phyloP scores from a whole-genome alignment of 2,113 vertebrate genomes.

The Salminus brasiliensis region DNA sequence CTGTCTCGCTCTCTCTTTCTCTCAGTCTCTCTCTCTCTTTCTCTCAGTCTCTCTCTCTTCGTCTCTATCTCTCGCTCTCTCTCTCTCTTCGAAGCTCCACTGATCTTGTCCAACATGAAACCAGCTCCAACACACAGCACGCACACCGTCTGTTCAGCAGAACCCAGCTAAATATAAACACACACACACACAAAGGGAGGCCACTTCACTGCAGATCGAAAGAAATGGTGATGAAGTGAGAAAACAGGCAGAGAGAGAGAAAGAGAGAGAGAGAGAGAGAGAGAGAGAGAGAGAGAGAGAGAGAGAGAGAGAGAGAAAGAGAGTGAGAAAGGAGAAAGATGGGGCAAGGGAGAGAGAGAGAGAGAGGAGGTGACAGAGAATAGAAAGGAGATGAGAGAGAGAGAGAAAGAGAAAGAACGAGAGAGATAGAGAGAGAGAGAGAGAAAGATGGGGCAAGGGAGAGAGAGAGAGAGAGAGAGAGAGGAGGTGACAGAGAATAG shows the following conservation, averaged over 20 bases:
- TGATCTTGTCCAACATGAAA: no score
- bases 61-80: neutral
- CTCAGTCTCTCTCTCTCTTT: neutral
- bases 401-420: neutral
- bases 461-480: no score
- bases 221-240: neutral
- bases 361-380: no score
- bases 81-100: no score
- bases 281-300: neutral
- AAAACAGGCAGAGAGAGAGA: neutral
- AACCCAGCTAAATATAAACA: slow-evolving; percentile 2
- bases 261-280: neutral
- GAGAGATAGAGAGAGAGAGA: neutral
- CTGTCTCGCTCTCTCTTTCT: neutral
- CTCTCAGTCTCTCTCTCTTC: neutral
- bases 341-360: neutral
- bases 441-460: neutral
- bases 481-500: no score
- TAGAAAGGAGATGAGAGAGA: no score
- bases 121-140: neutral
- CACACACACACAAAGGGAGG: neutral
- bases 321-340: neutral
- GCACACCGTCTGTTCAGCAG: neutral
- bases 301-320: neutral
- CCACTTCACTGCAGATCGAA: neutral